Conservation (phyloP, 1,140 invertebrate genomes). For the Lerema accius region DNA sequence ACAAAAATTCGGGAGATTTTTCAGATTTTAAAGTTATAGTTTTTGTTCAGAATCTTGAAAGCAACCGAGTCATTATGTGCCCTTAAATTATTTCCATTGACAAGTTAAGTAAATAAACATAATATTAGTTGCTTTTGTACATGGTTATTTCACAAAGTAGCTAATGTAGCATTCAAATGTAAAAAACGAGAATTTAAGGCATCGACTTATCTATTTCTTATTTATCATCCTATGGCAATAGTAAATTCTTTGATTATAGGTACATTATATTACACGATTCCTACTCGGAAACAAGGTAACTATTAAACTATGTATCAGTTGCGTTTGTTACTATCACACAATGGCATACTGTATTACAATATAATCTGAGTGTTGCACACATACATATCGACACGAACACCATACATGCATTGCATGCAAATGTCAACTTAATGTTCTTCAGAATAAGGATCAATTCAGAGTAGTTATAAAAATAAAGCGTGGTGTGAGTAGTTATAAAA, state of each 20-base stretch:
- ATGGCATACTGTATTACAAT: neutral
- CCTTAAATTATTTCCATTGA: too few species aligned
- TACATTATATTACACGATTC: neutral
- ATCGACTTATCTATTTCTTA: conserved; percentile 7
- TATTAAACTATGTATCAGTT: neutral
- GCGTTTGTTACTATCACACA: conserved; percentile 1
- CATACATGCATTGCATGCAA: neutral
- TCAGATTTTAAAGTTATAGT: too few species aligned
- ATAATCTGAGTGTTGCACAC: conserved; percentile 14
- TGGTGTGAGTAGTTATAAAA: neutral
- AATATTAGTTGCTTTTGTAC: too few species aligned
- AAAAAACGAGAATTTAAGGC: conserved; percentile 1
- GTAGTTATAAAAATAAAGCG: too few species aligned
- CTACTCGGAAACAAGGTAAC: neutral
- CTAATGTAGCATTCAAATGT: too few species aligned
- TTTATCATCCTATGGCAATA: conserved; percentile 8
- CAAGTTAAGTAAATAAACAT: too few species aligned
- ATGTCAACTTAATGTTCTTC: neutral
- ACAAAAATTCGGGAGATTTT: too few species aligned
- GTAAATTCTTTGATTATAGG: conserved; percentile 10
- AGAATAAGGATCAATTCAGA: neutral
- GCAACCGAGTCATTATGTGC: too few species aligned
- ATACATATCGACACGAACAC: neutral
- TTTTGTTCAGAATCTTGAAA: too few species aligned
- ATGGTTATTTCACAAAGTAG: too few species aligned